These are phyloP conservation scores for Nesogale talazaci DNA, from an alignment of 2,113 vertebrate genomes.

Conservation along the genomic window DNA sequence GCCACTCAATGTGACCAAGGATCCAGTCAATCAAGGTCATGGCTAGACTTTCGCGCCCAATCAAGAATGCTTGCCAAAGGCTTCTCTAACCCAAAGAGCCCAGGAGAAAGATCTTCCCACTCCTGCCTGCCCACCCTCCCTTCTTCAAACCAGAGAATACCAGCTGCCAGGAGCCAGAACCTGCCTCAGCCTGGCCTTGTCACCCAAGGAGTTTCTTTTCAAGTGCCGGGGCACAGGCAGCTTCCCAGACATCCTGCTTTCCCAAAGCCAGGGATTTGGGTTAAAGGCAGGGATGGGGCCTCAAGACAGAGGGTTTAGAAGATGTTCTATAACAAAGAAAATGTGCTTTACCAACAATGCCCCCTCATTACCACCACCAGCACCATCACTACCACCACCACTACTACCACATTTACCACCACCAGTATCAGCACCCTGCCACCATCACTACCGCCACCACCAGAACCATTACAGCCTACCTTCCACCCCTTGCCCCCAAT, in stretches of 20 bases:
- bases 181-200: neutral
- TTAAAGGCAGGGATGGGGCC: neutral
- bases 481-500: too few species aligned
- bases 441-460: too few species aligned
- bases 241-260: conserved; percentile 37
- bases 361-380: neutral
- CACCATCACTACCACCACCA: neutral
- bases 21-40: too few species aligned
- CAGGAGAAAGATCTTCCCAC: neutral
- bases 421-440: too few species aligned
- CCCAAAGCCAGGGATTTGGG: conserved; percentile 1
- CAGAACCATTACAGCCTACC: too few species aligned
- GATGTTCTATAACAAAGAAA: conserved; percentile 17
- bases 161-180: neutral
- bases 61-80: neutral
- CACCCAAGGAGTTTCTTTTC: conserved; percentile 16
- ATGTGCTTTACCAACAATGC: neutral
- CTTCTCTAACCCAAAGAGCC: neutral
- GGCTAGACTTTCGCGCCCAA: neutral
- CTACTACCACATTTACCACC: too few species aligned
- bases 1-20: too few species aligned
- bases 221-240: conserved; percentile 37
- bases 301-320: conserved; percentile 45
- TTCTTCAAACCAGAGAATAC: neutral
- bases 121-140: too few species aligned